Conservation (phyloP, 2,888 invertebrate genomes). For the Sphaeridia pumilis region DNA sequence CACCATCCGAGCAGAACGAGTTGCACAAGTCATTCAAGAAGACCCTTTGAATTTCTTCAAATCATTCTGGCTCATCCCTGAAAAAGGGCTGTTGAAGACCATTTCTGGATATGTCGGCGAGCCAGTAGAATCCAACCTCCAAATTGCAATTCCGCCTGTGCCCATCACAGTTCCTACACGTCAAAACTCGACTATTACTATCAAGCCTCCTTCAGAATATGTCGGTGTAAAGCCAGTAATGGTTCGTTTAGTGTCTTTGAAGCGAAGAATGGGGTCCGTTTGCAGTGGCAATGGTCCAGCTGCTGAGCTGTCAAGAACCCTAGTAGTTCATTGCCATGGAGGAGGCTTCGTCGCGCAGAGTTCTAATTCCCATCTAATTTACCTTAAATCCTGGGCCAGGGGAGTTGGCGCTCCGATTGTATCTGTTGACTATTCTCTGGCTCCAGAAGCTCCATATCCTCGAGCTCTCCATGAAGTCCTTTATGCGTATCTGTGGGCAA, state of each 20-base stretch:
- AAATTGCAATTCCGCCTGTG: constrained; percentile 71
- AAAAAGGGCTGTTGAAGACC: constrained; percentile 54
- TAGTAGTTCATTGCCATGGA: constrained; percentile 79
- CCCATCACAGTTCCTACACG: constrained; percentile 46
- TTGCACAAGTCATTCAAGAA: constrained; percentile 83
- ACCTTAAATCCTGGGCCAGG: constrained; percentile 84
- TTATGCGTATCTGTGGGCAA: constrained; percentile 88
- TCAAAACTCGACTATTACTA: constrained; percentile 47
- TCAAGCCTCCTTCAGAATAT: constrained; percentile 75
- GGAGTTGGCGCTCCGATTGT: constrained; percentile 75
- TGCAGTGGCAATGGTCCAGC: constrained; percentile 37
- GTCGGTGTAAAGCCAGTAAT: constrained; percentile 69
- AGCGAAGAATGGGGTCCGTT: constrained; percentile 69
- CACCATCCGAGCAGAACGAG: constrained; percentile 71
- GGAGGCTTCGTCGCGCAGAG: constrained; percentile 97
- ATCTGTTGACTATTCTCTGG: constrained; percentile 90
- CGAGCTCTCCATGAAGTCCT: constrained; percentile 86
- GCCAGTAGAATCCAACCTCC: constrained; percentile 68
- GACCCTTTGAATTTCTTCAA: constrained; percentile 92
- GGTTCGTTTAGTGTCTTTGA: constrained; percentile 69
- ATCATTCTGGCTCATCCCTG: constrained; percentile 56
- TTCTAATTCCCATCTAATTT: constrained; percentile 88
- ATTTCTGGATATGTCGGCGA: constrained; percentile 73
- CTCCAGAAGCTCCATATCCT: constrained; percentile 91
- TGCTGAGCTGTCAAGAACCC: constrained; percentile 23